Base-by-base conservation (phyloP, 2,113 vertebrate genomes). In the Sander vitreus region DNA sequence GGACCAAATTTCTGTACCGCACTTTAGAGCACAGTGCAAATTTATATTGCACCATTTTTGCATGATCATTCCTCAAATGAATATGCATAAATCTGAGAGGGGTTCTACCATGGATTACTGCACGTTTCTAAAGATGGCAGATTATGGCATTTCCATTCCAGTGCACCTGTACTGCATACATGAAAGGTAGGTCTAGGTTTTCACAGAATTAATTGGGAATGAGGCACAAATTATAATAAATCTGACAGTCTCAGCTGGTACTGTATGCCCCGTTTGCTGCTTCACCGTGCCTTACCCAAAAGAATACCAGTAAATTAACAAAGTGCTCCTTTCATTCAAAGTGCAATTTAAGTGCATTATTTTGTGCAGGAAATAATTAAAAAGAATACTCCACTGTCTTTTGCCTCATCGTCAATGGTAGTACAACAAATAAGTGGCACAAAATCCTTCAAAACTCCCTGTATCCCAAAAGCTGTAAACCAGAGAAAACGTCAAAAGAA, bases 321-420 rank as follows among this genome's bases (percentile, higher is more conserved):
- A 69, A 15, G 51, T 36, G 36, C 33, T 36, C 15, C 62, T 25
- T 36, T 77, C 18, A 73, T 63, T 62, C 39, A 77, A 70, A 73
- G 51, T 82, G 58, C 23, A 69, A 51, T 25, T 55, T 48, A 76
- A 73, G 19, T 53, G 76, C 54, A 59, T 69, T 63, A 78, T 50
- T 47, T 78, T 48, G 45, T 0, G 5, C 72, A 80, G 57, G 12
- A 63, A 63, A 78, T 58, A 3, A 71, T 27, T 18, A 18, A 60
- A 51, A 73, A 69, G 16, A 57, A 63, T 21, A 21, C 2, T 21
- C 6, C 2, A 12, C 15, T 45, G 57, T 23, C 5, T 60, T 62
- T 64, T n/a, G 6, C 30, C 58, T 63, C 8, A 6, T 43, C 48
- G 55, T 73, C 16, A 55, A 39, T 43, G 50, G 15, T 12, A 33